A percentile compares a stretch with the other conserved stretches of the same genome.
Conservation (phyloP, 2,888 invertebrate species). For the Tineola bisselliella region DNA sequence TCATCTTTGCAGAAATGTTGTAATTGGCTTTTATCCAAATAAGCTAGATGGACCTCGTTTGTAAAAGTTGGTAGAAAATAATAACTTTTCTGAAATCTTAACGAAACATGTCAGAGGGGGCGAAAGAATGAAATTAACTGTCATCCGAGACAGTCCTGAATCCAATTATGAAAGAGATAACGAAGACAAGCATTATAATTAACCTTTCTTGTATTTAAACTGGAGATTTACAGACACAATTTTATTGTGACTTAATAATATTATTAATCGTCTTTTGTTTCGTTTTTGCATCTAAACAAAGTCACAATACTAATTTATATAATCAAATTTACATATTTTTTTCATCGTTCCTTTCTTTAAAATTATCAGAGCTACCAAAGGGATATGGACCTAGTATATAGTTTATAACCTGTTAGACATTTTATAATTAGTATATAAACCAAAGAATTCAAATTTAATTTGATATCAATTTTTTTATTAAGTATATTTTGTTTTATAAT, state of each 20-base stretch:
- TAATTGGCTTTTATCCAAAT: constrained; percentile 57
- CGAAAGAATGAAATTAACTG: constrained; percentile 61
- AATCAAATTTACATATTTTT: too few relatives aligned
- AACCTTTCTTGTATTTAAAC: constrained; percentile 29
- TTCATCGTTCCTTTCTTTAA: too few relatives aligned
- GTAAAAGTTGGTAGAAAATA: constrained; percentile 38
- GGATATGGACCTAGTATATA: too few relatives aligned
- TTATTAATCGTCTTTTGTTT: not conserved
- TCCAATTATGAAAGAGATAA: constrained; percentile 47
- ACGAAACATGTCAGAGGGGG: constrained; percentile 49
- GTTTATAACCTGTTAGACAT: too few relatives aligned
- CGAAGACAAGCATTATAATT: constrained; percentile 57
- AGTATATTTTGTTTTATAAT: too few relatives aligned
- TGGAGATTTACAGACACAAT: not conserved
- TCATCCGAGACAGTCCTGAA: constrained; percentile 56
- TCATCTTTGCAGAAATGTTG: constrained; percentile 14
- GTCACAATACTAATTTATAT: too few relatives aligned
- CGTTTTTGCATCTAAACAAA: not conserved
- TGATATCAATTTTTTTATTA: too few relatives aligned
- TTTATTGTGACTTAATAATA: not conserved
- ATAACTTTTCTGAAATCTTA: constrained; percentile 59
- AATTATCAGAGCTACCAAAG: too few relatives aligned
- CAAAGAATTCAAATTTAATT: too few relatives aligned
- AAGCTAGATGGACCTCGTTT: constrained; percentile 24
- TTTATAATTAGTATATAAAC: too few relatives aligned